These are phyloP conservation scores for Falcunculus frontatus DNA, from an alignment of 2,113 vertebrate species.

Conservation along the genomic window DNA sequence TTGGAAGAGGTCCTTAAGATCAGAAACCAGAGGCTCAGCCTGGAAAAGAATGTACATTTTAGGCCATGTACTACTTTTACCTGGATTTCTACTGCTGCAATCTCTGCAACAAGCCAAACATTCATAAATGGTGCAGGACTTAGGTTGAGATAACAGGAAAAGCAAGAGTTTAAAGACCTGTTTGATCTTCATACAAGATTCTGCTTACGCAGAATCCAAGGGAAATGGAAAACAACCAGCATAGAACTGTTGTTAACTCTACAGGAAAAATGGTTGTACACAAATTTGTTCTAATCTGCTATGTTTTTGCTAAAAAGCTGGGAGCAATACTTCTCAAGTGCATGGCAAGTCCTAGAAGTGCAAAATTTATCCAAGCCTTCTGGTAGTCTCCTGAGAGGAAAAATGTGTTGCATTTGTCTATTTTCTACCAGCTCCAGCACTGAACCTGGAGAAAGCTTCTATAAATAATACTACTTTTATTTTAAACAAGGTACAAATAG, in stretches of 20 bases:
- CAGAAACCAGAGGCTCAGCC: conserved; percentile 91
- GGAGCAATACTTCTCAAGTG: not conserved
- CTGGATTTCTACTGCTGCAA: not conserved
- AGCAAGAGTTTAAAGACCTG: not conserved
- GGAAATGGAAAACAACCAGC: not conserved
- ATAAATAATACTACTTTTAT: not conserved
- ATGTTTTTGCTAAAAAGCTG: not conserved
- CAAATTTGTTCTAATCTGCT: not conserved
- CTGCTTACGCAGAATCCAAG: not conserved
- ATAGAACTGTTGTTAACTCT: not conserved
- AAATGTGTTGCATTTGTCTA: not conserved
- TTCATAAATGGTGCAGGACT: not conserved
- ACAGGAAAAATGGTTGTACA: not conserved
- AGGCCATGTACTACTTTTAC: not conserved
- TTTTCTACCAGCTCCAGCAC: not conserved
- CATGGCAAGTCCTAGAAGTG: not conserved
- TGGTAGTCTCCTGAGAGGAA: not conserved
- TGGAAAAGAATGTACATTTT: conserved; percentile 43
- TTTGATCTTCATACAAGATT: not conserved
- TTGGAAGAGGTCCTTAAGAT: conserved; percentile 96
- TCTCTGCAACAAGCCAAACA: not conserved
- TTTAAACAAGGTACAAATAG: not conserved
- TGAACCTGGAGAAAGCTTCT: not conserved
- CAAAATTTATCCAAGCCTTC: not conserved
- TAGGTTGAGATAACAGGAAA: not conserved